Evolutionary conservation across 2,888 invertebrate species (phyloP).

Genomic region (Melieria crassipennis): DNA sequence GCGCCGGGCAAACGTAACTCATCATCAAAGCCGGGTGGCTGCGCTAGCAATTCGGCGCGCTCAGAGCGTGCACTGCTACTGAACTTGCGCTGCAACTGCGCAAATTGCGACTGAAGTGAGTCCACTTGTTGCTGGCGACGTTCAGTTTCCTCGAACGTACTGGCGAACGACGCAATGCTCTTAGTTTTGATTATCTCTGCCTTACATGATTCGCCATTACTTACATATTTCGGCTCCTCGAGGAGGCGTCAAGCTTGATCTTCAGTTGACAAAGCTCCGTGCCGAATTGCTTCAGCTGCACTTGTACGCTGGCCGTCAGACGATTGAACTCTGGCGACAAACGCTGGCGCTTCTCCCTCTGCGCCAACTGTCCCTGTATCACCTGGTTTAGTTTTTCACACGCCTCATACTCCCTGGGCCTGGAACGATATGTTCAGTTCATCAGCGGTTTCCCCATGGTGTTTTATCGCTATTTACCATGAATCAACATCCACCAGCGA

Average conservation of each 20-base stretch:
- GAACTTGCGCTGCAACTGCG: conserved; percentile 68
- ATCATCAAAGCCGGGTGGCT: conserved; percentile 34
- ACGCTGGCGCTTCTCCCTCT: conserved; percentile 68
- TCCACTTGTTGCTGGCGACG: conserved; percentile 72
- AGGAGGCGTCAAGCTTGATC: conserved; percentile 68
- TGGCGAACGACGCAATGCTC: conserved; percentile 49
- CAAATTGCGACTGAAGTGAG: conserved; percentile 70
- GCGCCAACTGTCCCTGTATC: conserved; percentile 71
- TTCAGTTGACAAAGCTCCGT: conserved; percentile 71
- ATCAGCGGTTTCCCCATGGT: not conserved
- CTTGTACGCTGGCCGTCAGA: conserved; percentile 70
- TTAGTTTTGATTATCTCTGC: not conserved
- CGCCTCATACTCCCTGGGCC: conserved; percentile 74
- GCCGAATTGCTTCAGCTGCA: conserved; percentile 72
- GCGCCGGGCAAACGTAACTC: conserved; percentile 34
- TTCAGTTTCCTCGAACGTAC: conserved; percentile 73
- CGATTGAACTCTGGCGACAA: conserved; percentile 70
- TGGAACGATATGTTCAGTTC: conserved; percentile 49
- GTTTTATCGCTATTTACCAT: conserved; percentile 51
- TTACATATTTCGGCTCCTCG: conserved; percentile 44
- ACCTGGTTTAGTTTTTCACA: conserved; percentile 73
- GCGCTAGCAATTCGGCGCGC: conserved; percentile 36
- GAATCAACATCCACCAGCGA: conserved; percentile 65
- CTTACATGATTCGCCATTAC: not conserved
- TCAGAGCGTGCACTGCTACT: conserved; percentile 44